Evolutionary conservation across 2,113 vertebrate genomes (phyloP).

Genomic region (Apodemus speciosus): DNA sequence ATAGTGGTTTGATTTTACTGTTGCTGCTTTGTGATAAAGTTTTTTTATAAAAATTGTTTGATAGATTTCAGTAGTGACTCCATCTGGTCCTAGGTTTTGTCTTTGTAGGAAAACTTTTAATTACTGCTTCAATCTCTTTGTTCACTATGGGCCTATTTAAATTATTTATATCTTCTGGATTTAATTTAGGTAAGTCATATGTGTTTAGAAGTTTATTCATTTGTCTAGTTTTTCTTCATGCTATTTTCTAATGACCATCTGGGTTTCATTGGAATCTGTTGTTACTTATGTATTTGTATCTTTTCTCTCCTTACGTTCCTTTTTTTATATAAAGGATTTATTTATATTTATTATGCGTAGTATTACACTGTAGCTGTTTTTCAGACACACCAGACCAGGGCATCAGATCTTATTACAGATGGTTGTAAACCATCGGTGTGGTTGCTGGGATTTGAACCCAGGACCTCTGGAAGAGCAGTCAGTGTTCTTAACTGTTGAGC

Average conservation of each 20-base stretch:
- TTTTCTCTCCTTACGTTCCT: not conserved
- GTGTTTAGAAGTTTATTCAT: not conserved
- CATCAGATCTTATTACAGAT: too few species aligned
- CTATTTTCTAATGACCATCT: not conserved
- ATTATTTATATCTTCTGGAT: slow-evolving; percentile 2
- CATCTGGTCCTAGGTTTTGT: not conserved
- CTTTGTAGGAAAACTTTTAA: slow-evolving; percentile 5
- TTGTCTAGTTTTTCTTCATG: not conserved
- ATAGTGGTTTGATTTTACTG: not conserved
- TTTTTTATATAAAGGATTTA: too few species aligned
- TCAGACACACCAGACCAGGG: too few species aligned
- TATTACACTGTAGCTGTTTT: too few species aligned
- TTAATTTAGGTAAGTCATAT: slow-evolving; percentile 17
- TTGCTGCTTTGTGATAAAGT: not conserved
- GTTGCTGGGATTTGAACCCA: too few species aligned
- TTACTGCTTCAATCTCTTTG: not conserved
- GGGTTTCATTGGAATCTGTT: not conserved
- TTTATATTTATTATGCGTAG: too few species aligned
- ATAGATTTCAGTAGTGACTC: slow-evolving; percentile 11
- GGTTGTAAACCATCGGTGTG: too few species aligned
- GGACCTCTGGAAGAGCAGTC: too few species aligned
- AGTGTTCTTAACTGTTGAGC: too few species aligned
- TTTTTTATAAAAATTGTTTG: not conserved
- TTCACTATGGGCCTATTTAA: not conserved
- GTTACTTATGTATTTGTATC: not conserved